A percentile compares a stretch with the other conserved stretches of the same genome.
These are phyloP conservation scores for Cyprinella venusta DNA, from an alignment of 2,797 vertebrate species.

Conservation along the genomic window DNA sequence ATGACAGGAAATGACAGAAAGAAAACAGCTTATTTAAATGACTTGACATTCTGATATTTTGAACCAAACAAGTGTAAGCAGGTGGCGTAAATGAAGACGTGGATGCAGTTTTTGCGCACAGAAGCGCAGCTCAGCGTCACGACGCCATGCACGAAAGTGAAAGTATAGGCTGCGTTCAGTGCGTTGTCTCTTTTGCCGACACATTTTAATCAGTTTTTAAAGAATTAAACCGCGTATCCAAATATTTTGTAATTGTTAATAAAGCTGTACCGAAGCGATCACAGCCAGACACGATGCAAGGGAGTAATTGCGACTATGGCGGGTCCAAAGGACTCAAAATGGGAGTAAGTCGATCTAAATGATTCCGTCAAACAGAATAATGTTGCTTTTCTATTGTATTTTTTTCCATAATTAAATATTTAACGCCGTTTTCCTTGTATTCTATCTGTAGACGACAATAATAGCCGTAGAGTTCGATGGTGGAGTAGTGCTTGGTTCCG, in stretches of 20 bases:
- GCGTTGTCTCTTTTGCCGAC: neutral
- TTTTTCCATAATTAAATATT: neutral
- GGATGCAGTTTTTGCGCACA: neutral
- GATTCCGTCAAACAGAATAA: neutral
- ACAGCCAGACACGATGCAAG: neutral
- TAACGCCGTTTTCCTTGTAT: neutral
- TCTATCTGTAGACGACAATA: slow-evolving; percentile 64
- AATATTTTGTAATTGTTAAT: neutral
- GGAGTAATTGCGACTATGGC: neutral
- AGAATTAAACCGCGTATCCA: neutral
- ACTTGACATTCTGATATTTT: neutral
- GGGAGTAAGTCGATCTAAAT: neutral
- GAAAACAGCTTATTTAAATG: neutral
- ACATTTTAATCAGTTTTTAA: neutral
- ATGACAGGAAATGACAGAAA: too few relatives aligned
- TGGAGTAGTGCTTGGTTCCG: slow-evolving; percentile 86
- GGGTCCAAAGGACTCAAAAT: neutral
- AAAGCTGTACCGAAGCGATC: neutral
- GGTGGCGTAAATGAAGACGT: neutral
- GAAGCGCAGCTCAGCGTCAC: neutral
- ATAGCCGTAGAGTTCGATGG: slow-evolving; percentile 84
- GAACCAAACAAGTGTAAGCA: neutral
- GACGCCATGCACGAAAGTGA: neutral
- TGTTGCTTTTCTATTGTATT: neutral
- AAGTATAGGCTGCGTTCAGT: neutral